Percentiles rank a stretch among this genome's conserved stretches.
phyloP scores from a whole-genome alignment of 2,113 vertebrate species.

The Ceyx melanurus region DNA sequence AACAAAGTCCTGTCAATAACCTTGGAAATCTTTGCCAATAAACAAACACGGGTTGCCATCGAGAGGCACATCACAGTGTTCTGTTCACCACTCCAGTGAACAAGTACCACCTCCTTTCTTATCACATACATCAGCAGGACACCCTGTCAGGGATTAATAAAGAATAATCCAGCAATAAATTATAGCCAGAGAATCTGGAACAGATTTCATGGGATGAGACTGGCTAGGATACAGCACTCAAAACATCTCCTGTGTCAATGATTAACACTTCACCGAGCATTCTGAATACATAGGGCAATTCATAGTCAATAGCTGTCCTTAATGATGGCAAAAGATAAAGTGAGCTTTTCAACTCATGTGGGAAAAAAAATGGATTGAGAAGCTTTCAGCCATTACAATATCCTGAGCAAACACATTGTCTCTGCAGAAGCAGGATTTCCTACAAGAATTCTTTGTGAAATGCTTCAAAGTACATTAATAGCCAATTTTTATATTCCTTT shows the following conservation, averaged over 20 bases:
- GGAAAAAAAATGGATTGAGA: not conserved
- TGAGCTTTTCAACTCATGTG: not conserved
- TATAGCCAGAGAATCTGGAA: conserved; percentile 11
- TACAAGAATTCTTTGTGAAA: not conserved
- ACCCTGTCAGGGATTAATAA: not conserved
- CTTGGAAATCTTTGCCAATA: not conserved
- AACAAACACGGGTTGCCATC: not conserved
- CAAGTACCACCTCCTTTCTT: not conserved
- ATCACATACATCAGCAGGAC: not conserved
- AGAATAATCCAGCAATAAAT: conserved; percentile 28
- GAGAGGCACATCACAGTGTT: not conserved
- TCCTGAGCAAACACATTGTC: not conserved
- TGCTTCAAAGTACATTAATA: not conserved
- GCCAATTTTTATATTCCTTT: not conserved
- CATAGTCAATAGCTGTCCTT: conserved; percentile 11
- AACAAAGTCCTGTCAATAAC: not conserved
- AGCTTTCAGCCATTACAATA: not conserved
- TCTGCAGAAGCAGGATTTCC: not conserved
- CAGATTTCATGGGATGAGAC: conserved; percentile 42
- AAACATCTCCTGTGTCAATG: conserved; percentile 41
- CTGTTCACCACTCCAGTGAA: not conserved
- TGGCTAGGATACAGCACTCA: conserved; percentile 2
- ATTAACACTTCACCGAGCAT: conserved; percentile 56
- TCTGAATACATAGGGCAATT: conserved; percentile 30
- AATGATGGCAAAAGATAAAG: conserved; percentile 38